Base-by-base conservation (phyloP, 1,140 invertebrate genomes). In the Antheraea pernyi region DNA sequence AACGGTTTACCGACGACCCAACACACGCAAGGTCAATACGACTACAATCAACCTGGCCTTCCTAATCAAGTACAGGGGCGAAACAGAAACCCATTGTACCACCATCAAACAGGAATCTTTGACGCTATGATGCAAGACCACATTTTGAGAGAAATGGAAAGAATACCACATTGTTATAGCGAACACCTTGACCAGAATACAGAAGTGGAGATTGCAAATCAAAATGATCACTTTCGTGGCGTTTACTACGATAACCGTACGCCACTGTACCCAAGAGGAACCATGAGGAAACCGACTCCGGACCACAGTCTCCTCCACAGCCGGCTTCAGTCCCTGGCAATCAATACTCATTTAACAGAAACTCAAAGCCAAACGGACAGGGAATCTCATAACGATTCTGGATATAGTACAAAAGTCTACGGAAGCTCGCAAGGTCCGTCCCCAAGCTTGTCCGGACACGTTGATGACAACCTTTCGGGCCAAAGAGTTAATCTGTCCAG, bases 341-440 rank as follows among this genome's bases (percentile, higher is more conserved):
- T 93, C 6, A 93, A 93, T 73, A 93, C 92, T 0, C 89, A 93
- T 74, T 77, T 93, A 61, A 89, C 90, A 4, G 92, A 93, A 74
- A 88, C 87, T 0, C 92, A 93, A 60, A 92, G 90, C 77, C 92
- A 93, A 72, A 80, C 92, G 6, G 94, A 95, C 75, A 82, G 94
- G 62, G 95, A 96, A 77, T 94, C 94, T 0, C 95, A 96, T 78
- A 96, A 96, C 80, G 96, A 97, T 85, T 96, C 96, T 11, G 96
- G 96, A 3, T 96, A 96, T 79, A 96, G 95, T 72, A 96, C 96
- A 13, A 95, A 96, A 77, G 95, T 96, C 73, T 96, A 96, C 70
- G 96, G 95, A 7, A 96, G 95, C 61, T 96, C 95, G 9, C 95
- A 96, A 81, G 96, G 96, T 0, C 95, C 96, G 16, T 96, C 95